These are phyloP conservation scores for Toxotes lorentzi DNA, from an alignment of 2,797 vertebrate species.

Conservation along the genomic window DNA sequence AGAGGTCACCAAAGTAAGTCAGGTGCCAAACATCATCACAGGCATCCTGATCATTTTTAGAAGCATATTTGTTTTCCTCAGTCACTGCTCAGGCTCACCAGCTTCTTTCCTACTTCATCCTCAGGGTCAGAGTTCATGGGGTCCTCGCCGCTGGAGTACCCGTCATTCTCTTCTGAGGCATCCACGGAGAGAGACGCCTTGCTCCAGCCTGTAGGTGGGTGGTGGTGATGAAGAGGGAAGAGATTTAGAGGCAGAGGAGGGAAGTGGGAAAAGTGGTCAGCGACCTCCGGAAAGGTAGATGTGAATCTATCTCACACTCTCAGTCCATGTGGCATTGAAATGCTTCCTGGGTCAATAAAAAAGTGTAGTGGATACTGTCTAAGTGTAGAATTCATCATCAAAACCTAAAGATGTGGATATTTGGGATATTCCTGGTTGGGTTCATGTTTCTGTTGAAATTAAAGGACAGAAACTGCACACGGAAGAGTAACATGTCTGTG, in stretches of 20 bases:
- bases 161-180: constrained; percentile 90
- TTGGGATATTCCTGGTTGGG: neutral
- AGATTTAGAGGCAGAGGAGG: neutral
- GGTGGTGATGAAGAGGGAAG: neutral
- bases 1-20: constrained; percentile 13
- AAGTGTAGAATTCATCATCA: neutral
- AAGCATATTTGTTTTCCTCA: neutral
- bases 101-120: constrained; percentile 90
- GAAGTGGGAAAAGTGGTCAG: neutral
- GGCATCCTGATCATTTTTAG: neutral
- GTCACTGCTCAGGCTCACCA: constrained; percentile 80
- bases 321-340: constrained; percentile 25
- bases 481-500: neutral
- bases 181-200: constrained; percentile 90
- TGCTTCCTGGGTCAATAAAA: neutral
- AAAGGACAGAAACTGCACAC: neutral
- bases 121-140: constrained; percentile 91
- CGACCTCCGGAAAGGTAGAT: neutral
- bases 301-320: neutral
- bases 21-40: neutral
- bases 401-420: neutral
- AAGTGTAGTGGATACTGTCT: too few species aligned
- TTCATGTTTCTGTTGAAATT: neutral
- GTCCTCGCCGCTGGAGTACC: constrained; percentile 93
- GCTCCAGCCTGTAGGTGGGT: constrained; percentile 86